Evolutionary conservation across 2,797 vertebrate genomes (phyloP).

Genomic region (Hemitrygon akajei): DNA sequence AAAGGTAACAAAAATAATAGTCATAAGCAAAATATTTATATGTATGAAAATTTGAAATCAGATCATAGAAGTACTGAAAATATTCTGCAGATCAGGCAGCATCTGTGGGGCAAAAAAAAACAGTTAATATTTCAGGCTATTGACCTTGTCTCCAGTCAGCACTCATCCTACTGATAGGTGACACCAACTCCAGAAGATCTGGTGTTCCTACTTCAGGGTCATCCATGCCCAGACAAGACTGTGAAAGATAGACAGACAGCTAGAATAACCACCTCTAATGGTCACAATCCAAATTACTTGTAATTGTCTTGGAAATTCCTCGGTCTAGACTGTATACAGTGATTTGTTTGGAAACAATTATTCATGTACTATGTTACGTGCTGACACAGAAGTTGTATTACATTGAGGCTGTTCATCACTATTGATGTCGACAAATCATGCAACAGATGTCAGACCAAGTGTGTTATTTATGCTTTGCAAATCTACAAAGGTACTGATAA

Average conservation of each 20-base stretch:
- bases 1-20: too few species aligned
- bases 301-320: not conserved
- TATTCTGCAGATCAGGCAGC: too few species aligned
- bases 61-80: too few species aligned
- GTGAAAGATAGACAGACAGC: not conserved
- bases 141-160: not conserved
- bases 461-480: too few species aligned
- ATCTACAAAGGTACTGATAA: too few species aligned
- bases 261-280: not conserved
- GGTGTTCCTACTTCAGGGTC: not conserved
- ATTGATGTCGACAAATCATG: not conserved
- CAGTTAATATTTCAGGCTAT: too few species aligned
- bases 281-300: not conserved
- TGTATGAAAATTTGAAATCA: too few species aligned
- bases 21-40: too few species aligned
- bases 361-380: not conserved
- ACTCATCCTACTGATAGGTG: not conserved
- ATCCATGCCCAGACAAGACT: not conserved
- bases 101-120: too few species aligned
- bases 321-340: not conserved
- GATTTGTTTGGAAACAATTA: not conserved
- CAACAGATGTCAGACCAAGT: not conserved
- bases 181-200: not conserved
- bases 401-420: not conserved
- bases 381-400: too few species aligned